phyloP scores from a whole-genome alignment of 2,888 invertebrate genomes.

The Achlya flavicornis region DNA sequence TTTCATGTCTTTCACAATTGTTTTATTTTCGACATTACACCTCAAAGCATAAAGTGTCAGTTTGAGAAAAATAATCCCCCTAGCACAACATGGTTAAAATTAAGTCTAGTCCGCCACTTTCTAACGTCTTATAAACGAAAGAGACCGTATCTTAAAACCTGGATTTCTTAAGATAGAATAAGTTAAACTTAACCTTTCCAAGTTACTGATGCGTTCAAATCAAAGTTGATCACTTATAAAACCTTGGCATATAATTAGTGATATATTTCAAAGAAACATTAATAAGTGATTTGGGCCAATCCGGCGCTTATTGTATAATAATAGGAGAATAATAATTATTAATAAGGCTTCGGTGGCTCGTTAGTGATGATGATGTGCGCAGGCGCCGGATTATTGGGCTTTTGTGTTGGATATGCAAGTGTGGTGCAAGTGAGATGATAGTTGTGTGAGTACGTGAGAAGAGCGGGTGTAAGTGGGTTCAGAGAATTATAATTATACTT shows the following conservation, averaged over 20 bases:
- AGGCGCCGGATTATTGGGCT: constrained; percentile 29
- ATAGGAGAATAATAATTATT: constrained; percentile 55
- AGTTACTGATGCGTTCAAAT: neutral
- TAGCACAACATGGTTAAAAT: too few relatives aligned
- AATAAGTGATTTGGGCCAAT: constrained; percentile 56
- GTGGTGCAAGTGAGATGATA: constrained; percentile 15
- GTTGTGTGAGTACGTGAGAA: too few relatives aligned
- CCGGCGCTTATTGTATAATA: constrained; percentile 36
- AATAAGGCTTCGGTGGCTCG: constrained; percentile 42
- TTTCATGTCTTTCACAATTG: neutral
- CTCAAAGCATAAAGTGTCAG: neutral
- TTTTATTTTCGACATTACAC: neutral
- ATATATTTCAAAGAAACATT: constrained; percentile 32
- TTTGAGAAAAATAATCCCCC: too few relatives aligned
- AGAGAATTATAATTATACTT: neutral
- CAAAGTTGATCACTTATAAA: constrained; percentile 7
- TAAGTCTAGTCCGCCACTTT: too few relatives aligned
- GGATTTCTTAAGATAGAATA: too few relatives aligned
- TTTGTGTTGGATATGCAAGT: constrained; percentile 25
- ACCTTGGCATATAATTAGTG: neutral
- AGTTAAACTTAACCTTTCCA: neutral
- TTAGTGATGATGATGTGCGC: constrained; percentile 13
- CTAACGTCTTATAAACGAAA: too few relatives aligned
- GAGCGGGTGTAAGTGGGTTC: too few relatives aligned
- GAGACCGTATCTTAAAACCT: too few relatives aligned